Base-by-base conservation (phyloP, 2,797 vertebrate species). In the Crax fasciolata region DNA sequence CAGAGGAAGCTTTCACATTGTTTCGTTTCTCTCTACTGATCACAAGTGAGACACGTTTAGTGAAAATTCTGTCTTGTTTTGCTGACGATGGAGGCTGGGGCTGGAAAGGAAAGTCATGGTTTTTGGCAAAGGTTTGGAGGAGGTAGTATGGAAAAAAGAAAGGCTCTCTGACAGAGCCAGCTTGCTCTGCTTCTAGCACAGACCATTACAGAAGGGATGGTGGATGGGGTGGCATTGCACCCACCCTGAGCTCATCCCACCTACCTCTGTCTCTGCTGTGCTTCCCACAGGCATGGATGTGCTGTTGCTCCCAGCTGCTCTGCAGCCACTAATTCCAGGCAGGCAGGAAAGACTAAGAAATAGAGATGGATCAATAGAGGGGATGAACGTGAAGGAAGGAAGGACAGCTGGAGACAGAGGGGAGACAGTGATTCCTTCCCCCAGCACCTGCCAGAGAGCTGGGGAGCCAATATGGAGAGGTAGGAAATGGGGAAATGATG, bases 121-220 rank as follows among this genome's bases (percentile, higher is more conserved):
- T 77, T 92, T 75, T 51, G 21, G 62, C 32, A 87, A 87, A 77
- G 81, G 75, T 59, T 84, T 87, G 68, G 16, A 71, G 71, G 35
- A 73, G 52, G 32, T 13, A 35, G 44, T 38, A 43, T 0, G 23
- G 32, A 27, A 51, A 35, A 72, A 82, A 16, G 46, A 58, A 76
- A 32, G 23, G 35, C 8, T 57, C 27, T 81, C 23, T 49, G 55
- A n/a, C 14, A 71, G 7, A 87, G 23, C 28, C 74, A 51, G 35
- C 20, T 62, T 75, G 66, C 63, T 72, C 23, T 27, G 28, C 12
- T 87, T 21, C 66, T 65, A 12, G 0, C 0, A 18, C 32, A 67
- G 49, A 68, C 18, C 6, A 0, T 39, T 72, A 51, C 48, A 67
- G 48, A 84, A 7, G 30, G n/a, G 27, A 30, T 14, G 38, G 35